Percentiles rank a stretch among this genome's conserved stretches.
Evolutionary conservation across 2,797 vertebrate species (phyloP).

Genomic region (Apogon talboti): DNA sequence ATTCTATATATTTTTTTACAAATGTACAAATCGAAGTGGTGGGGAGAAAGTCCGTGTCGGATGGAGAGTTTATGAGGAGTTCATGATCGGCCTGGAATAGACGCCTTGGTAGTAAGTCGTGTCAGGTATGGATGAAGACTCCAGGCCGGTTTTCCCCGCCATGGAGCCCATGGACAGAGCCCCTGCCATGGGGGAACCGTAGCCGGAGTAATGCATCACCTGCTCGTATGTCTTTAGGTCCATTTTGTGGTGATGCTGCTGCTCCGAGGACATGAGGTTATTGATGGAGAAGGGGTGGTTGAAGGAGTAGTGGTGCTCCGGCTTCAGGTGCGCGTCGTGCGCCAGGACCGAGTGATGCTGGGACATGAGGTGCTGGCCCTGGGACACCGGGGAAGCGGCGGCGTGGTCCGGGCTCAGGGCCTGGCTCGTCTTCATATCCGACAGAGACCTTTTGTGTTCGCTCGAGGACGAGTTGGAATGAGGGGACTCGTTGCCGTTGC

Average conservation of each 20-base stretch:
- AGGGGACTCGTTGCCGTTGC: constrained; percentile 91
- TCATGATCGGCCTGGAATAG: constrained; percentile 98
- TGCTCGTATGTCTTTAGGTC: constrained; percentile 99
- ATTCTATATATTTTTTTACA: constrained; percentile 85
- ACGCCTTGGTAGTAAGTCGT: constrained; percentile 97
- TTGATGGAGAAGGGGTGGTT: constrained; percentile 99
- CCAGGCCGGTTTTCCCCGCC: constrained; percentile 93
- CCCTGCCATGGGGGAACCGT: constrained; percentile 93
- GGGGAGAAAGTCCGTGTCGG: constrained; percentile 69
- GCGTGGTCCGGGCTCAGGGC: constrained; percentile 91
- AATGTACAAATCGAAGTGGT: constrained; percentile 85
- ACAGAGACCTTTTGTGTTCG: constrained; percentile 92
- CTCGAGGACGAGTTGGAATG: constrained; percentile 90
- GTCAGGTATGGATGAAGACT: constrained; percentile 92
- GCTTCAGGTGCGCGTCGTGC: constrained; percentile 95
- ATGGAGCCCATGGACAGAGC: constrained; percentile 95
- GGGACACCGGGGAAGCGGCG: constrained; percentile 85
- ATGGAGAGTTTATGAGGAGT: constrained; percentile 89
- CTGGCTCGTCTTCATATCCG: constrained; percentile 90
- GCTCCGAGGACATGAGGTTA: constrained; percentile 98
- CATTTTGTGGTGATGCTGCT: constrained; percentile 99
- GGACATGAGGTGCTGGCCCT: constrained; percentile 90
- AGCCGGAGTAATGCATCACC: constrained; percentile 97
- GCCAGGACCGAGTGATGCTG: constrained; percentile 91
- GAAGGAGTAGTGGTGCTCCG: constrained; percentile 98